These are phyloP conservation scores for Cylloceria caligata DNA, from an alignment of 2,888 invertebrate genomes.

Conservation along the genomic window DNA sequence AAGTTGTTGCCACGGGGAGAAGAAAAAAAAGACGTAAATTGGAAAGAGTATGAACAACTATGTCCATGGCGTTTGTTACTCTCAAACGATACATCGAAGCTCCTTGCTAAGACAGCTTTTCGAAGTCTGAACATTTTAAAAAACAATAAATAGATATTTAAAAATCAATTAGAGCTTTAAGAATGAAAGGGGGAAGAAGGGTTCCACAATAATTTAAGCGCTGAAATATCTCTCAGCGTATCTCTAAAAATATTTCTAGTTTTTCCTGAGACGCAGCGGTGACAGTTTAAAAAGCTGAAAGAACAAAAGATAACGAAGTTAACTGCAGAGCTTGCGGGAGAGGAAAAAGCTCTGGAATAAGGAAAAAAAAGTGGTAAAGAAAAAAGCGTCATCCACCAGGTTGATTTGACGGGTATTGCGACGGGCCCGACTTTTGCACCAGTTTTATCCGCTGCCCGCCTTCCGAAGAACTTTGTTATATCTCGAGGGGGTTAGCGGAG, in stretches of 20 bases:
- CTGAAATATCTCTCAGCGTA: too few relatives aligned
- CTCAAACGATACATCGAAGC: too few relatives aligned
- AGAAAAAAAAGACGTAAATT: too few relatives aligned
- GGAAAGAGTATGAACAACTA: too few relatives aligned
- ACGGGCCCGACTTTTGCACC: constrained; percentile 37
- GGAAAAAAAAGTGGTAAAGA: constrained; percentile 12
- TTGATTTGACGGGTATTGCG: constrained; percentile 47
- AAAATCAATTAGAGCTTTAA: too few relatives aligned
- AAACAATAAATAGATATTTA: too few relatives aligned
- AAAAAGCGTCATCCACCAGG: constrained; percentile 20
- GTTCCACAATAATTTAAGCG: too few relatives aligned
- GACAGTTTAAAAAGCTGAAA: not conserved
- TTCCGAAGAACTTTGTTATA: constrained; percentile 46
- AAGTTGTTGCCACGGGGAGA: too few relatives aligned
- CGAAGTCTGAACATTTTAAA: too few relatives aligned
- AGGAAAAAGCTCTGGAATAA: constrained; percentile 11
- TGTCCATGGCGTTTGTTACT: too few relatives aligned
- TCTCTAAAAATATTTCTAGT: not conserved
- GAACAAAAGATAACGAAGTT: constrained; percentile 9
- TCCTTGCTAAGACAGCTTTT: too few relatives aligned
- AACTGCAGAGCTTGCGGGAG: constrained; percentile 14
- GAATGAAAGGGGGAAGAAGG: too few relatives aligned
- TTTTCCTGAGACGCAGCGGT: not conserved
- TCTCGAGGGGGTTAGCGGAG: constrained; percentile 32
- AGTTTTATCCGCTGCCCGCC: constrained; percentile 31